Conservation (phyloP, 2,113 vertebrate species). For the Epinephelus lanceolatus region DNA sequence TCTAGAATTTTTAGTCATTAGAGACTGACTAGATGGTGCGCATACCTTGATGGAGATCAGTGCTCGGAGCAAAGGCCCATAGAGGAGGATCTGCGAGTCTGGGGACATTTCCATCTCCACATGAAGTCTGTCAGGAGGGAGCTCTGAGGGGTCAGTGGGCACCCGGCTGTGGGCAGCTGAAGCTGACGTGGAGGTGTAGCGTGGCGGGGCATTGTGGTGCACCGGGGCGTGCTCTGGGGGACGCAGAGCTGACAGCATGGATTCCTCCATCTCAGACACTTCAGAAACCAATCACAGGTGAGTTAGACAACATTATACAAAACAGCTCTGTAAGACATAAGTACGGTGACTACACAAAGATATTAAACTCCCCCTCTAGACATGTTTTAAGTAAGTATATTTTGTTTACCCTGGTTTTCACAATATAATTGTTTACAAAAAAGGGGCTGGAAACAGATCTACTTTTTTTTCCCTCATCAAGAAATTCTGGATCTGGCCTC, state of each 20-base stretch:
- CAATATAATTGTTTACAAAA: too few relatives aligned
- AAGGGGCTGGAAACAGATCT: too few relatives aligned
- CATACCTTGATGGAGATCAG: constrained; percentile 95
- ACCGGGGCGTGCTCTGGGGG: constrained; percentile 86
- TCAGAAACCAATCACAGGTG: neutral
- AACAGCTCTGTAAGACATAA: neutral
- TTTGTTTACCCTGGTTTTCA: too few relatives aligned
- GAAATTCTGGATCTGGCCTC: too few relatives aligned
- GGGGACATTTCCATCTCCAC: constrained; percentile 97
- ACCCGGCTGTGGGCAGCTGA: constrained; percentile 75
- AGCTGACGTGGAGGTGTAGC: constrained; percentile 57
- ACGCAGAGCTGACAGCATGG: constrained; percentile 92
- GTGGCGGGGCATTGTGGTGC: constrained; percentile 80
- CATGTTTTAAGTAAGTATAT: too few relatives aligned
- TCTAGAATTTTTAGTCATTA: too few relatives aligned
- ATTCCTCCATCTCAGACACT: constrained; percentile 98
- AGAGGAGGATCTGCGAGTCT: constrained; percentile 94
- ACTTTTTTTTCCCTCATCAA: too few relatives aligned
- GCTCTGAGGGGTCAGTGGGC: constrained; percentile 91
- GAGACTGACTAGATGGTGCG: neutral
- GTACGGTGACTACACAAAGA: neutral
- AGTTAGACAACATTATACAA: neutral
- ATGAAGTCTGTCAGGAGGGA: constrained; percentile 93
- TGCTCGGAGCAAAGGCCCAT: constrained; percentile 93
- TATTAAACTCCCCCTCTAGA: neutral